Percentiles rank a stretch among this genome's conserved stretches.
Conservation (phyloP, 1,140 invertebrate genomes). For the Periplaneta americana region DNA sequence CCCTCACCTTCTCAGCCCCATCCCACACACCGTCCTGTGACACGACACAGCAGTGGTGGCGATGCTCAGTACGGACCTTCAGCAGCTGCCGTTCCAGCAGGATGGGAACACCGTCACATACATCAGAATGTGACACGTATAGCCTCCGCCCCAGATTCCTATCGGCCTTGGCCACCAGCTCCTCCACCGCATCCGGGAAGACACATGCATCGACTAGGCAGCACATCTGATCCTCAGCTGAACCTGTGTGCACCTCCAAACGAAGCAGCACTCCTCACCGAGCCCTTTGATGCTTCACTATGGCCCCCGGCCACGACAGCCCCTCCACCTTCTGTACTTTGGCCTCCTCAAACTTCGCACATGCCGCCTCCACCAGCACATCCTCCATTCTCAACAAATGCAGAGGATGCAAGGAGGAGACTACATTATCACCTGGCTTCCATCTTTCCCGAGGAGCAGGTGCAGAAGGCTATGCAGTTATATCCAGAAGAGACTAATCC, state of each 20-base stretch:
- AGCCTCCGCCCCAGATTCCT: constrained; percentile 70
- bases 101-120: constrained; percentile 33
- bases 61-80: background rate
- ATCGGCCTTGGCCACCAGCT: constrained; percentile 43
- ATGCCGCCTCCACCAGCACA: constrained; percentile 26
- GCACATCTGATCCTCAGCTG: constrained; percentile 59
- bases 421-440: constrained; percentile 80
- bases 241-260: constrained; percentile 38
- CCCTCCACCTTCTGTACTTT: constrained; percentile 13
- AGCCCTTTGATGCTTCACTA: constrained; percentile 14
- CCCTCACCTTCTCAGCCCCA: background rate
- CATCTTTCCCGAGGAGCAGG: constrained; percentile 85
- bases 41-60: background rate
- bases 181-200: constrained; percentile 19
- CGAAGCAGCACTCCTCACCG: background rate
- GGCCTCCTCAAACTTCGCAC: constrained; percentile 15
- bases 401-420: constrained; percentile 62
- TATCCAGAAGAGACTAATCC: constrained; percentile 85
- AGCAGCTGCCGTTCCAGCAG: constrained; percentile 18
- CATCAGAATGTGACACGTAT: constrained; percentile 64
- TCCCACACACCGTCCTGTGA: background rate
- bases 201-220: constrained; percentile 41
- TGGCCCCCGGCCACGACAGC: constrained; percentile 14
- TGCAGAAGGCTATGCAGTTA: constrained; percentile 73
- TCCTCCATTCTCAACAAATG: constrained; percentile 30